Percentiles rank a stretch among this genome's conserved stretches.
These are phyloP conservation scores for Gephyroberyx darwinii DNA, from an alignment of 2,797 vertebrate genomes.

Conservation along the genomic window DNA sequence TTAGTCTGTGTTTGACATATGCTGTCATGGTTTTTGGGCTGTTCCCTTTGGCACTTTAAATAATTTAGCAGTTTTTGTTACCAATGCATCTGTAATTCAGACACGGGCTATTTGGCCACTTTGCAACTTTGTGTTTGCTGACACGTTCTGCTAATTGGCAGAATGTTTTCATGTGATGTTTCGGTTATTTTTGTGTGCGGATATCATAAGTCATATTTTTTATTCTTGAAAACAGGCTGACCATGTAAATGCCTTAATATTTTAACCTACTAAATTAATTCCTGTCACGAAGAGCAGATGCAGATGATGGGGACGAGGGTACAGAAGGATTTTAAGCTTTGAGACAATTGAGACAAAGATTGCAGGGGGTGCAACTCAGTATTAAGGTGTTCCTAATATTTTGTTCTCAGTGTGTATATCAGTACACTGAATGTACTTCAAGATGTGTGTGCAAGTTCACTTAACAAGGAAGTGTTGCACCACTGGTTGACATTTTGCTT, in stretches of 20 bases:
- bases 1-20: constrained; percentile 5
- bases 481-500: background rate
- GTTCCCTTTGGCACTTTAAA: background rate
- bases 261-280: no score
- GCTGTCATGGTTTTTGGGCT: constrained; percentile 15
- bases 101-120: no score
- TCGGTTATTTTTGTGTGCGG: no score
- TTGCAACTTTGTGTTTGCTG: no score
- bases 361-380: background rate
- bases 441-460: no score
- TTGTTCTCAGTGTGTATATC: background rate
- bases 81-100: no score
- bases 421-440: background rate
- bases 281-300: background rate
- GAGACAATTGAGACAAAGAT: background rate
- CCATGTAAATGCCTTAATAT: no score
- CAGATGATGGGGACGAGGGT: background rate
- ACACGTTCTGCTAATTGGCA: no score
- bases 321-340: background rate
- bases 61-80: background rate
- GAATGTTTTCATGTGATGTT: no score
- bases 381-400: background rate
- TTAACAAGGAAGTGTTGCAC: no score
- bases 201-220: no score
- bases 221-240: no score